phyloP scores from a whole-genome alignment of 1,140 invertebrate genomes.

The Panagrolaimus sp. region DNA sequence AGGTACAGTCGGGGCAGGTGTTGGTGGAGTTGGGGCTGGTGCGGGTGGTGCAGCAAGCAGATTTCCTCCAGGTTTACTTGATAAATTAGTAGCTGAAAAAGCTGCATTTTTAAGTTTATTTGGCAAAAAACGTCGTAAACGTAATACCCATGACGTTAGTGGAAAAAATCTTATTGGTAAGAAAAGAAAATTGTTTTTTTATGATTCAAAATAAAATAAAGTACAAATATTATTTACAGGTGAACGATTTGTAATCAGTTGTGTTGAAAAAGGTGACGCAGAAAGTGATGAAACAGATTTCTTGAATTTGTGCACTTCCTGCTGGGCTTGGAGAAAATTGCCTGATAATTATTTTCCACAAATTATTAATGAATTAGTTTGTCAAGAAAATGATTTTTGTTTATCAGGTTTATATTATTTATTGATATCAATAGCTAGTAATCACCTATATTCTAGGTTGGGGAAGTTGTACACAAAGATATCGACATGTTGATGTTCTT shows the following conservation, averaged over 20 bases:
- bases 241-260: slow-evolving; percentile 39
- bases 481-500: slow-evolving; percentile 36
- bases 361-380: slow-evolving; percentile 33
- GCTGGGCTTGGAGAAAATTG: slow-evolving; percentile 35
- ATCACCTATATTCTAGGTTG: slow-evolving; percentile 20
- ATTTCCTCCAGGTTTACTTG: too few species aligned
- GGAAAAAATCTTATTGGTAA: too few species aligned
- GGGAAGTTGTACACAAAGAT: slow-evolving; percentile 33
- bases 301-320: slow-evolving; percentile 34
- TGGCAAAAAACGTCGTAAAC: too few species aligned
- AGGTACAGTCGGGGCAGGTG: too few species aligned
- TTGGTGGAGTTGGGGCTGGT: too few species aligned
- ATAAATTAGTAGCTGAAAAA: too few species aligned
- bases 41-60: too few species aligned
- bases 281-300: slow-evolving; percentile 36
- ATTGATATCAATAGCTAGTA: neutral
- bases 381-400: slow-evolving; percentile 37
- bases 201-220: too few species aligned
- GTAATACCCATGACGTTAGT: too few species aligned
- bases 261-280: slow-evolving; percentile 35
- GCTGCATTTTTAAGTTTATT: too few species aligned
- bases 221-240: slow-evolving; percentile 13
- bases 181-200: too few species aligned
- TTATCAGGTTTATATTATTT: slow-evolving; percentile 28
- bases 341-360: slow-evolving; percentile 36